Evolutionary conservation across 1,140 invertebrate genomes (phyloP), one percentile per base, ranked within the genome.

Genomic region (Drosophila jambulina): DNA sequence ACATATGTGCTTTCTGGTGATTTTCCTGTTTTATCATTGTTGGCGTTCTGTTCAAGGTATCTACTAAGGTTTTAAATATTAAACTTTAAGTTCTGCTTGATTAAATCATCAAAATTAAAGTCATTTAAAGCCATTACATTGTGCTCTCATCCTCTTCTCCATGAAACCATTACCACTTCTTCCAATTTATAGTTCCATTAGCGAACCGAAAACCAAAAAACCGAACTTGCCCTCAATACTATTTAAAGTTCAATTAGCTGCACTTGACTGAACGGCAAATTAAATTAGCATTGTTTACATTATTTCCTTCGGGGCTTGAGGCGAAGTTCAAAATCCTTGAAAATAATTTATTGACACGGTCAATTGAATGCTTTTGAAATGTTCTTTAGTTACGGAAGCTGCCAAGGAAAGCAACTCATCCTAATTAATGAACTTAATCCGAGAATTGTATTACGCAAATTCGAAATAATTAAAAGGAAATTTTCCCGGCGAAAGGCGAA

Each of bases 381-480:
- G 63, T 56, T 42, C 68, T 80, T 65, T 34, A 10, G 49, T 46
- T 51, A 45, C 56, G 68, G 65, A 86, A 82, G 64, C 81, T 78
- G 63, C 17, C 36, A 48, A 25, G 27, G 32, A 71, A 34, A 25
- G 34, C 27, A 32, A 58, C 21, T 40, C 65, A 60, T 49, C 32
- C 59, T 63, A 75, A 82, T 86, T 82, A 82, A 71, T 79, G 78
- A 80, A 90, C 75, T 90, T 81, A 72, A 84, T 78, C 80, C 72
- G 36, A 10, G 53, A 88, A 83, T 80, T 74, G 75, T 69, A 75
- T 80, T 74, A 84, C 21, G 40, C 75, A 78, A 78, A 67, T 75
- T 80, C 58, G 69, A 53, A 63, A 77, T 80, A 79, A 80, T 83
- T 74, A 82, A 80, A 71, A 71, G 53, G 46, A 42, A 63, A 74